Percentiles rank a stretch among this genome's conserved stretches.
Evolutionary conservation across 2,888 invertebrate species (phyloP).

Genomic region (Hirtodrosophila alboralis): DNA sequence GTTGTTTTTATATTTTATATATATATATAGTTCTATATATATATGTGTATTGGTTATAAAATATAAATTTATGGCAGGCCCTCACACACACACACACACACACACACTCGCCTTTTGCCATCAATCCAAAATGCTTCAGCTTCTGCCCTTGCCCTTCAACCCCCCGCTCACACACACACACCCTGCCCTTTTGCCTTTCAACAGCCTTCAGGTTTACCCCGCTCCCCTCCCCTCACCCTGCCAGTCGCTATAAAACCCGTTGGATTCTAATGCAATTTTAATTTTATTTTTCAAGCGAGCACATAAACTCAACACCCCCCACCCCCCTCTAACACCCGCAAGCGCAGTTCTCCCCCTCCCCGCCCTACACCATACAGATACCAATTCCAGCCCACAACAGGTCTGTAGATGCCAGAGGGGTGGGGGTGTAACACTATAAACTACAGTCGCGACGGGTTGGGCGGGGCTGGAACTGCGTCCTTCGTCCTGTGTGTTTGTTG

Average conservation of each 20-base stretch:
- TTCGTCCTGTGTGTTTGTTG: conserved; percentile 2
- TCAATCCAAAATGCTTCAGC: conserved; percentile 57
- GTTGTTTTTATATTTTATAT: conserved; percentile 17
- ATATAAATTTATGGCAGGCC: conserved; percentile 63
- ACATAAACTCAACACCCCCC: conserved; percentile 66
- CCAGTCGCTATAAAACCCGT: conserved; percentile 61
- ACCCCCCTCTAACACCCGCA: neutral
- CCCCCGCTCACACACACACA: conserved; percentile 9
- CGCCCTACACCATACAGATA: conserved; percentile 12
- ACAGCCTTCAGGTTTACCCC: conserved; percentile 66
- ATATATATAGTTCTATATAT: conserved; percentile 21
- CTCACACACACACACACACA: conserved; percentile 25
- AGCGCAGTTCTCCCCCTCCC: neutral
- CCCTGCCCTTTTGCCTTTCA: conserved; percentile 49
- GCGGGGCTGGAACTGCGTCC: conserved; percentile 1
- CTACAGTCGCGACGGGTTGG: conserved; percentile 33
- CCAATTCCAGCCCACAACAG: conserved; percentile 21
- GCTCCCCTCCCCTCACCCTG: conserved; percentile 1
- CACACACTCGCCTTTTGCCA: conserved; percentile 36
- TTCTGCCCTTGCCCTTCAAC: conserved; percentile 18
- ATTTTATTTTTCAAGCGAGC: conserved; percentile 77
- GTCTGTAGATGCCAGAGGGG: conserved; percentile 11
- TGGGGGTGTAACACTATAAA: conserved; percentile 46
- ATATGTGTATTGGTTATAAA: conserved; percentile 57
- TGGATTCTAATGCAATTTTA: conserved; percentile 79